These are phyloP conservation scores for Phylloscopus collybita DNA, from an alignment of 2,797 vertebrate genomes.

Conservation along the genomic window DNA sequence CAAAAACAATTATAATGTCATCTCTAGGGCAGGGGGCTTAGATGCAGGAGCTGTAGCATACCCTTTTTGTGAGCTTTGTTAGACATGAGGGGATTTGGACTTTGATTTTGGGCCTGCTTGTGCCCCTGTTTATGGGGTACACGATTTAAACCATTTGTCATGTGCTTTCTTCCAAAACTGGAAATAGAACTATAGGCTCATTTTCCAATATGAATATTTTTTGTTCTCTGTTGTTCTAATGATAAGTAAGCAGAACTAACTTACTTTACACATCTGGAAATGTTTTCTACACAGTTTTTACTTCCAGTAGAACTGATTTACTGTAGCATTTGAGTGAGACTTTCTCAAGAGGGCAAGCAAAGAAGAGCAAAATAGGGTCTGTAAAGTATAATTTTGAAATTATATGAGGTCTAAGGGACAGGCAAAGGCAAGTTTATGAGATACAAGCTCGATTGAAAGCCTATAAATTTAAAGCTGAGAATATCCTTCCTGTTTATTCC, in stretches of 20 bases:
- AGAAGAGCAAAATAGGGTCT: not conserved
- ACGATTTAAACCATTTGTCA: not conserved
- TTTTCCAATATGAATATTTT: not conserved
- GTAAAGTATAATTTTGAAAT: not conserved
- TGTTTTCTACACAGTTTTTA: not conserved
- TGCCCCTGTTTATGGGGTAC: not conserved
- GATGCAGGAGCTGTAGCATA: not conserved
- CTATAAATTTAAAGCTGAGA: not conserved
- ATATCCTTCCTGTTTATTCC: not conserved
- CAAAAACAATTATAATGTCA: not conserved
- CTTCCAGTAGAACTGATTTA: not conserved
- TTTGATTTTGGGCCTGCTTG: not conserved
- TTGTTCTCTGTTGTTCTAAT: not conserved
- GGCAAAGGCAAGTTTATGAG: not conserved
- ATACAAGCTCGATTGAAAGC: not conserved
- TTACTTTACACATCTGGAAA: not conserved
- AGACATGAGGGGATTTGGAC: not conserved
- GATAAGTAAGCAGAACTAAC: not conserved
- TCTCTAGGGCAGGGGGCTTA: not conserved
- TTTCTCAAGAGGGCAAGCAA: not conserved
- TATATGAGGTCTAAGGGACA: not conserved
- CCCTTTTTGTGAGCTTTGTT: not conserved
- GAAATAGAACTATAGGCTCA: not conserved
- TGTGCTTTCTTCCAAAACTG: not conserved
- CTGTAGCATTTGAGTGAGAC: not conserved